Conservation (phyloP, 1,140 invertebrate species). For the Drosophila sp. region DNA sequence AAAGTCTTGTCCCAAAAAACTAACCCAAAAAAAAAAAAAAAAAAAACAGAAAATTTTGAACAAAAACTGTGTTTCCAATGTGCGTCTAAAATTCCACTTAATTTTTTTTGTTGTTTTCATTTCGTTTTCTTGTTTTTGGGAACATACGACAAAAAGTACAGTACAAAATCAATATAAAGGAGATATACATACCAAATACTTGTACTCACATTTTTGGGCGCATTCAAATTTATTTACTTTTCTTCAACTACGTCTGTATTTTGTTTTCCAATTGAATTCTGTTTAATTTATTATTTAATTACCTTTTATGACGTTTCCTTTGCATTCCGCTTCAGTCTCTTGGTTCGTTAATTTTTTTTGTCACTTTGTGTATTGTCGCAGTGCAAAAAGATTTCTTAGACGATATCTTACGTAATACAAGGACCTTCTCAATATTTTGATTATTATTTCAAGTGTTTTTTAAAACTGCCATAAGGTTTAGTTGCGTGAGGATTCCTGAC, state of each 20-base stretch:
- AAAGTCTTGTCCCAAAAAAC: conserved; percentile 10
- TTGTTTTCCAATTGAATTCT: conserved; percentile 7
- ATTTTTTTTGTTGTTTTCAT: conserved; percentile 16
- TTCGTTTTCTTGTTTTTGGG: conserved; percentile 3
- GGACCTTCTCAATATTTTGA: conserved; percentile 50
- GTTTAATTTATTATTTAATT: background rate
- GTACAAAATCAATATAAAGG: conserved; percentile 35
- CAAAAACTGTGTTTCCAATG: conserved; percentile 27
- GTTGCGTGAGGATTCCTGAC: background rate
- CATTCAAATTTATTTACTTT: conserved; percentile 13
- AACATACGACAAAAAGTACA: conserved; percentile 42
- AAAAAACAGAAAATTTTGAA: conserved; percentile 6
- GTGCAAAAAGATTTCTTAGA: conserved; percentile 27
- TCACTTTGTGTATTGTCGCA: conserved; percentile 30
- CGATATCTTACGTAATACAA: conserved; percentile 35
- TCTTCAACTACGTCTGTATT: conserved; percentile 3
- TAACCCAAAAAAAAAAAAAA: conserved; percentile 7
- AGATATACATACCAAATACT: conserved; percentile 42
- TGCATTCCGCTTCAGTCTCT: conserved; percentile 21
- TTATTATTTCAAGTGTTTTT: conserved; percentile 26
- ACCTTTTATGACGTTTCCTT: background rate
- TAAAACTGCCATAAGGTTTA: background rate
- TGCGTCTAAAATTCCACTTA: conserved; percentile 20
- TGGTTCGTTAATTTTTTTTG: conserved; percentile 13
- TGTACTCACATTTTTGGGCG: conserved; percentile 41